These are phyloP conservation scores for Formica selysi DNA, from an alignment of 1,140 invertebrate species.

Conservation along the genomic window DNA sequence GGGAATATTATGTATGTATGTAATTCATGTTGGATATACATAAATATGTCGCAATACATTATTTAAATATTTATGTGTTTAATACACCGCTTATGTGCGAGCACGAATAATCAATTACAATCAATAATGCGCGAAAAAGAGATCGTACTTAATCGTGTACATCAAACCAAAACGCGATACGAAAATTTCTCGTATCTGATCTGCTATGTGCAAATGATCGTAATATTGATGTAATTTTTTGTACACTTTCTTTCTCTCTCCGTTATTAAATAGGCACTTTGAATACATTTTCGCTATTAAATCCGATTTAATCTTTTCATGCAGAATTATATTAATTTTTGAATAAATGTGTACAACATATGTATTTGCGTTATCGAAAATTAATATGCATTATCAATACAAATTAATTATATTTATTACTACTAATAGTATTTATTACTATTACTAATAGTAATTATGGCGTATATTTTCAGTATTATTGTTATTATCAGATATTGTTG, in stretches of 20 bases:
- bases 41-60: constrained; percentile 60
- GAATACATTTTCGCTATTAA: constrained; percentile 12
- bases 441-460: constrained; percentile 19
- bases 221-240: constrained; percentile 63
- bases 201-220: constrained; percentile 44
- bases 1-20: constrained; percentile 41
- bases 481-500: constrained; percentile 22
- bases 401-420: constrained; percentile 19
- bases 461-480: constrained; percentile 36
- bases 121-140: constrained; percentile 47
- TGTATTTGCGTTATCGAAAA: background rate
- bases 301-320: constrained; percentile 29
- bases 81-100: constrained; percentile 55
- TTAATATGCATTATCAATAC: background rate
- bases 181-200: constrained; percentile 47
- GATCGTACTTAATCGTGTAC: constrained; percentile 48
- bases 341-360: constrained; percentile 1
- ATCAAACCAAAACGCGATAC: background rate
- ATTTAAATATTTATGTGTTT: constrained; percentile 73
- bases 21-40: constrained; percentile 30
- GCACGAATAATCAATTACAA: constrained; percentile 45
- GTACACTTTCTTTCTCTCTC: constrained; percentile 40
- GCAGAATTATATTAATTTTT: constrained; percentile 53
- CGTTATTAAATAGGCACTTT: constrained; percentile 34
- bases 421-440: constrained; percentile 25